These are phyloP conservation scores for Salminus brasiliensis DNA, from an alignment of 2,113 vertebrate genomes.

Conservation along the genomic window DNA sequence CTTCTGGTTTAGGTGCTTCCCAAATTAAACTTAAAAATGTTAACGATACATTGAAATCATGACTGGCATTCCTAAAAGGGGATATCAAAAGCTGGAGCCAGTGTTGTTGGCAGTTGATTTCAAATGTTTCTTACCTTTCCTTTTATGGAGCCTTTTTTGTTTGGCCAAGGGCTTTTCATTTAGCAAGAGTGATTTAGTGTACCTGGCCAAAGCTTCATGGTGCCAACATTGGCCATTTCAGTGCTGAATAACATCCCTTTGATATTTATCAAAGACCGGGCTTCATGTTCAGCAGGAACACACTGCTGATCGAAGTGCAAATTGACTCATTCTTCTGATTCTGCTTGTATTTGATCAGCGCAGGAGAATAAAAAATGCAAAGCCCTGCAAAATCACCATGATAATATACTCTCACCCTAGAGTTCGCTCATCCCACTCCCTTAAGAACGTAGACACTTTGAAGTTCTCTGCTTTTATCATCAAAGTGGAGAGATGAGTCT, in stretches of 20 bases:
- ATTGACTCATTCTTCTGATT: constrained; percentile 58
- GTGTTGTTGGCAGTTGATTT: neutral
- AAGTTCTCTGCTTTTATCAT: constrained; percentile 73
- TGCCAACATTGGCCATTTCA: constrained; percentile 55
- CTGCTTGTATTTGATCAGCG: constrained; percentile 66
- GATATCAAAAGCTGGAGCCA: neutral
- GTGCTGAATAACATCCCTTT: constrained; percentile 62
- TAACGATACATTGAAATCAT: too few species aligned
- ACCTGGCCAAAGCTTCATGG: constrained; percentile 20
- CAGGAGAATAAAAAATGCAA: constrained; percentile 61
- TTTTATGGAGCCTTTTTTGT: constrained; percentile 17
- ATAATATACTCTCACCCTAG: constrained; percentile 63
- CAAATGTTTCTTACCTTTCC: neutral
- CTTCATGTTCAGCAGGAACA: constrained; percentile 61
- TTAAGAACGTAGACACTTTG: constrained; percentile 67
- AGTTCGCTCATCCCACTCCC: constrained; percentile 43
- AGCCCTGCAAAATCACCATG: constrained; percentile 70
- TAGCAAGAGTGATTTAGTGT: constrained; percentile 6
- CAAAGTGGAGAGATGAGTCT: constrained; percentile 69
- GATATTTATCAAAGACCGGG: constrained; percentile 68
- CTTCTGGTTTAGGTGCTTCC: neutral
- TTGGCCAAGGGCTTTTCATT: neutral
- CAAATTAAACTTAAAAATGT: neutral
- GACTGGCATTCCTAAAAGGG: too few species aligned
- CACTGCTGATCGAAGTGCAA: constrained; percentile 69